Evolutionary conservation across 2,797 vertebrate genomes (phyloP), one percentile per base, ranked within the genome.

Genomic region (Brachymystax lenok): DNA sequence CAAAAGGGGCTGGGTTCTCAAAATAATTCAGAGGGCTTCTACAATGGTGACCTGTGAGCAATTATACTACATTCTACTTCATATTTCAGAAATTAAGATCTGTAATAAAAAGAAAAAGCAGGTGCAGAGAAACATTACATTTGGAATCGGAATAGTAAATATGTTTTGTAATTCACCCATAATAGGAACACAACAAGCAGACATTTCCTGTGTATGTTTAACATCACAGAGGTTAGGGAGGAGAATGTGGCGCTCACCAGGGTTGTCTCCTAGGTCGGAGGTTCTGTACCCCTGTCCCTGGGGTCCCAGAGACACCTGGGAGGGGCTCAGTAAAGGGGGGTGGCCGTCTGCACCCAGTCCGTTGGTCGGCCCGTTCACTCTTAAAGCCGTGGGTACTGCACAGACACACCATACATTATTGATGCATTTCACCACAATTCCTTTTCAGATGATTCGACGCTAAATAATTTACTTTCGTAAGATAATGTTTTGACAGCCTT

Each of bases 231-330:
- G 33, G 40, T n/a, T 17, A 46, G 28, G 12, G 19, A 50, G 8
- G 10, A 10, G 54, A 27, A 16, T 46, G 16, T 27, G 3, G 3
- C 1, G 24, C 82, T 83, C 77, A 95, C 94, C 87, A 14, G 94
- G 91, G 83, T 90, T 94, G 83, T 93, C 95, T 94, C 94, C 97
- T 90, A 95, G 92, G 76, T 98, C 96, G 74, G 93, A 79, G 79
- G 94, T 81, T 78, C 95, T 92, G 87, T 94, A 96, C 63, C 93
- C 93, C 76, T 95, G 94, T 0, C 88, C 89, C 72, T 95, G 96
- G 84, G 93, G 91, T 50, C 94, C 80, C 56, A 96, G 90, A 74
- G 95, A 88, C 21, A 94, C 90, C 74, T 92, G 92, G 46, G 95
- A 88, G 56, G 96, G 95, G 89, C 92, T 96, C 78, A 96, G 89